Evolutionary conservation across 2,888 invertebrate species (phyloP).

Genomic region (Cryptophagus acutangulus): DNA sequence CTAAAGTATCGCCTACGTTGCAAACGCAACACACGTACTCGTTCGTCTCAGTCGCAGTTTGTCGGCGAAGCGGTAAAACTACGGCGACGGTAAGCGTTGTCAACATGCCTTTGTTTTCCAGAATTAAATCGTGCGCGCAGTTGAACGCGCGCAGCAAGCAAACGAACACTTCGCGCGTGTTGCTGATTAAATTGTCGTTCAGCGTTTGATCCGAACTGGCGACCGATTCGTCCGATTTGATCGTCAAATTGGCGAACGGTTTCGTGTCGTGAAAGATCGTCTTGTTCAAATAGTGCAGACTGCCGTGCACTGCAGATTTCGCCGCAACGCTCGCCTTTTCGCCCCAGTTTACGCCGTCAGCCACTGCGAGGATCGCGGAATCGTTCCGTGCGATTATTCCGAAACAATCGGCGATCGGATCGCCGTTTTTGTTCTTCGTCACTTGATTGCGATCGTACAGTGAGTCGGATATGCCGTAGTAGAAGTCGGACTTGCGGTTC

Average conservation of each 20-base stretch:
- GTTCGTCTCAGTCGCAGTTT: slow-evolving; percentile 25
- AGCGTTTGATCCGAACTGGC: slow-evolving; percentile 8
- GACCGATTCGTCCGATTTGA: slow-evolving; percentile 33
- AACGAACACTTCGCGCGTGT: slow-evolving; percentile 69
- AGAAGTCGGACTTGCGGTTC: slow-evolving; percentile 54
- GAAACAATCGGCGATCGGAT: slow-evolving; percentile 85
- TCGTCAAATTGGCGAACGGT: slow-evolving; percentile 41
- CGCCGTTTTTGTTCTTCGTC: slow-evolving; percentile 64
- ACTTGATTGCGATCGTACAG: slow-evolving; percentile 80
- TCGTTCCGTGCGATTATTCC: slow-evolving; percentile 69
- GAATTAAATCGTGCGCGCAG: slow-evolving; percentile 77
- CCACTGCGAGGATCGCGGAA: slow-evolving; percentile 72
- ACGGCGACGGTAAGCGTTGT: slow-evolving; percentile 81
- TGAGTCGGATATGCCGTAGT: slow-evolving; percentile 70
- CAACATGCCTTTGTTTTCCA: slow-evolving; percentile 75
- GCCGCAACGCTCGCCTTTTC: slow-evolving; percentile 79
- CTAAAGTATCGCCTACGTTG: slow-evolving; percentile 84
- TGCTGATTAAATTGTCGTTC: slow-evolving; percentile 40
- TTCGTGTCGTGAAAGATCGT: slow-evolving; percentile 54
- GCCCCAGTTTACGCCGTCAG: slow-evolving; percentile 91
- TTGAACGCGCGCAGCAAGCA: slow-evolving; percentile 74
- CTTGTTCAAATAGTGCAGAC: slow-evolving; percentile 75
- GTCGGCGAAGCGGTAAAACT: slow-evolving; percentile 57
- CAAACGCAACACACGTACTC: slow-evolving; percentile 74
- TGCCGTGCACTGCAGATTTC: slow-evolving; percentile 80